phyloP scores from a whole-genome alignment of 2,888 invertebrate genomes.

The Drosophila bunnanda region DNA sequence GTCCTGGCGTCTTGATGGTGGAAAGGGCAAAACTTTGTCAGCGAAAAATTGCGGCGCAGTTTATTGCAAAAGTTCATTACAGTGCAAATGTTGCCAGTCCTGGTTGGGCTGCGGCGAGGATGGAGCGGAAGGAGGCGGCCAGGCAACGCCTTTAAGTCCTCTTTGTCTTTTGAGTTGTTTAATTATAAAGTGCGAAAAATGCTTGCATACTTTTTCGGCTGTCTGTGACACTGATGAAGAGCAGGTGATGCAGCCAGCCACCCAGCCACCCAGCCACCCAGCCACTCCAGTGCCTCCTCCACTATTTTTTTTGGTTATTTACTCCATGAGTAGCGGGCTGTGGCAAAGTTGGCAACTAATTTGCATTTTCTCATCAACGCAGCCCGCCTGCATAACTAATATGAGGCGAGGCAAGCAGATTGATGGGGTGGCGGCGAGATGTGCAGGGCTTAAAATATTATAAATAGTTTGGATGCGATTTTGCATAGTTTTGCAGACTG shows the following conservation, averaged over 20 bases:
- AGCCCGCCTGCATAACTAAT: conserved; percentile 75
- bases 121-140: neutral
- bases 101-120: conserved; percentile 9
- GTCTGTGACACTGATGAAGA: conserved; percentile 73
- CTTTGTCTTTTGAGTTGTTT: conserved; percentile 72
- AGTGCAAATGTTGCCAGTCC: conserved; percentile 76
- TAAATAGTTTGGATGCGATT: conserved; percentile 69
- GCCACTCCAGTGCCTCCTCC: conserved; percentile 33
- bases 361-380: conserved; percentile 78
- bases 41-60: conserved; percentile 79
- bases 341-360: conserved; percentile 76
- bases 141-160: conserved; percentile 53
- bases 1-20: conserved; percentile 20
- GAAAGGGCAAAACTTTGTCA: conserved; percentile 70
- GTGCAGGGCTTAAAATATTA: conserved; percentile 54
- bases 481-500: conserved; percentile 45
- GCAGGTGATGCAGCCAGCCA: conserved; percentile 66
- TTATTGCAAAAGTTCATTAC: conserved; percentile 80
- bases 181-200: conserved; percentile 81
- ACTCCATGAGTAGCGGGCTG: conserved; percentile 47
- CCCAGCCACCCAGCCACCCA: conserved; percentile 26
- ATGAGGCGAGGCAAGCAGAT: conserved; percentile 23
- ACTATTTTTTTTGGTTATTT: conserved; percentile 52
- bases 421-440: neutral
- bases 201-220: conserved; percentile 77